Evolutionary conservation across 1,140 invertebrate genomes (phyloP).

Genomic region (Akabosia matsudoensis): DNA sequence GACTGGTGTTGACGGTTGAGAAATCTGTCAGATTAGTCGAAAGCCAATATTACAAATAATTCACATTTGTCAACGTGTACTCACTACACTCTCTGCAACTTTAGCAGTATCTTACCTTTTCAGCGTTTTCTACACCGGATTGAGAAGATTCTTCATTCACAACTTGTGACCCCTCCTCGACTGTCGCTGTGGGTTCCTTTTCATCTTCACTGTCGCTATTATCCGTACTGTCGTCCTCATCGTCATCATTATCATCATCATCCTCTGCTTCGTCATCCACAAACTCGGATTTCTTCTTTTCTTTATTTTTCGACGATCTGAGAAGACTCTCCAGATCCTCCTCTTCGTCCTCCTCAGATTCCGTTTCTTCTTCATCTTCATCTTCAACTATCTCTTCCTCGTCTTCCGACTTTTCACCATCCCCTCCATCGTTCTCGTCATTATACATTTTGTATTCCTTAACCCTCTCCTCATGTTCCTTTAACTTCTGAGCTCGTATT

Average conservation of each 20-base stretch:
- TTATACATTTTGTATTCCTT: slow-evolving; percentile 53
- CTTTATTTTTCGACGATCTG: slow-evolving; percentile 18
- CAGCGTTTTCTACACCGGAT: no score
- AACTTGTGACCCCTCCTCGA: slow-evolving; percentile 51
- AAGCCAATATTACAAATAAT: no score
- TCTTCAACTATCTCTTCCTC: slow-evolving; percentile 46
- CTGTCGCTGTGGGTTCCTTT: slow-evolving; percentile 47
- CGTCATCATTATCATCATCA: slow-evolving; percentile 42
- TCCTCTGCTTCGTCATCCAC: slow-evolving; percentile 48
- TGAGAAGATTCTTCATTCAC: no score
- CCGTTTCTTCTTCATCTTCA: slow-evolving; percentile 51
- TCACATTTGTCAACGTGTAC: no score
- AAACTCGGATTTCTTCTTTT: slow-evolving; percentile 26
- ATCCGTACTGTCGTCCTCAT: slow-evolving; percentile 48
- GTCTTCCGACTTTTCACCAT: slow-evolving; percentile 52
- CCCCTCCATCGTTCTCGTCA: slow-evolving; percentile 49
- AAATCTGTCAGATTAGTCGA: no score
- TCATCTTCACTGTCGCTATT: slow-evolving; percentile 49
- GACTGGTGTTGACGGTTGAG: not conserved
- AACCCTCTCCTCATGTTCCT: slow-evolving; percentile 62
- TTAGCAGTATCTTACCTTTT: not conserved
- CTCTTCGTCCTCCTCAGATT: slow-evolving; percentile 46
- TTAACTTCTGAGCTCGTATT: slow-evolving; percentile 60
- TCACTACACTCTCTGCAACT: not conserved
- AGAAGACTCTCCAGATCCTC: slow-evolving; percentile 41